Conservation (phyloP, 2,113 vertebrate genomes). For the Galbula dea region DNA sequence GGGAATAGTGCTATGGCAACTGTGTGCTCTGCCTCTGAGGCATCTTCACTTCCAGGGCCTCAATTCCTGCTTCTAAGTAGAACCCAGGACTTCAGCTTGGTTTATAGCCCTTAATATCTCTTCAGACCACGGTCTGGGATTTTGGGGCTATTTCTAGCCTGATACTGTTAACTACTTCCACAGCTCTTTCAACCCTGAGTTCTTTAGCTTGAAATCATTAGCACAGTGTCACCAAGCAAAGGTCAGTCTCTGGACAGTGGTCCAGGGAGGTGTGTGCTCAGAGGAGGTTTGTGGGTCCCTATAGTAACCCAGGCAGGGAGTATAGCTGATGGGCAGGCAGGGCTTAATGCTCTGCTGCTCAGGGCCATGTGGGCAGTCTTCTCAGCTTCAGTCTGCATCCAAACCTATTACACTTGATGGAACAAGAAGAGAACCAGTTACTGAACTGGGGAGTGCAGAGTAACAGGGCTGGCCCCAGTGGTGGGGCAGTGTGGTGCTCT, state of each 20-base stretch:
- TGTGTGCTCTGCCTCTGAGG: background rate
- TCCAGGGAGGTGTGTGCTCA: background rate
- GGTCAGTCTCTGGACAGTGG: background rate
- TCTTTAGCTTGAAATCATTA: background rate
- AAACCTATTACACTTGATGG: fast-evolving
- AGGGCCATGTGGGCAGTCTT: background rate
- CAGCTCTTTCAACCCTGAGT: background rate
- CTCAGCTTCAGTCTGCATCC: background rate
- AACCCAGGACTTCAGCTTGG: background rate
- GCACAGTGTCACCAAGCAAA: fast-evolving
- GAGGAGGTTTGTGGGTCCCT: background rate
- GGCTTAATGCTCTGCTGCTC: background rate
- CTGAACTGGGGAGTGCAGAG: background rate
- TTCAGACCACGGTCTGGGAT: background rate
- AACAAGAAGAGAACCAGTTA: background rate
- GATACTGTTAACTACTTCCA: background rate
- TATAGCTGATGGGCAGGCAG: background rate
- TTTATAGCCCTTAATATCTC: conserved; percentile 2
- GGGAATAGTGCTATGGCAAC: conserved; percentile 9
- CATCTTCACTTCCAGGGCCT: background rate
- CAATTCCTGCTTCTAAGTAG: background rate
- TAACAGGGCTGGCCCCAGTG: background rate
- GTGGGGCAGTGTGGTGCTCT: background rate
- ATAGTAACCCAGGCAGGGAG: background rate
- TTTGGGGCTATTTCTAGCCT: background rate